Base-by-base conservation (phyloP, 1,140 invertebrate species). In the Calliphora vicina region DNA sequence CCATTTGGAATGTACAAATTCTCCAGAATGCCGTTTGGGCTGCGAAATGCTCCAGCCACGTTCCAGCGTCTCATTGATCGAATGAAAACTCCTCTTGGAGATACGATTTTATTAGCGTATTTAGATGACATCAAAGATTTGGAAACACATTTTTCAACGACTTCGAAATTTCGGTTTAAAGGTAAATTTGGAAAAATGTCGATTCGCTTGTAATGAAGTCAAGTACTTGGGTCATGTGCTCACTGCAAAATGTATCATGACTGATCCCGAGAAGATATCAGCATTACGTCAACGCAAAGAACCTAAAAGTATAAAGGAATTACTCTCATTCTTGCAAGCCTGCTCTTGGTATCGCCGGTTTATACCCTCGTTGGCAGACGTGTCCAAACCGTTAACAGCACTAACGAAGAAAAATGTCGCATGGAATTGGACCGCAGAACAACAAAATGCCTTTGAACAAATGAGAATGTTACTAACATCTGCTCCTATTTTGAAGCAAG, bases 21-120 rank as follows among this genome's bases (percentile, higher is more conserved):
- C 82, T 87, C 84, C 13, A 84, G 90, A 4, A 91, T 92, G 89
- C 88, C 91, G 0, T 91, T 92, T 86, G 91, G 91, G 2, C 82
- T 92, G 1, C 82, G 83, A 13, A 88, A 90, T 72, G 78, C 78
- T 35, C 83, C 83, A 81, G 83, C 83, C 12, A 81, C 83, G 23
- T 83, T 83, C 20, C 78, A 83, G 29, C 80, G 91, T 9, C 27
- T 91, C 1, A 90, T 91, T 2, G 88, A 90, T 81, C 29, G 85
- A 4, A 83, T 91, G 23, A 50, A 76, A 26, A 83, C 57, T 84
- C 82, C 73, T 27, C 26, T 27, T 3, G 71, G 12, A 1, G 71
- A 61, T 8, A 61, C 57, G 6, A 23, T 61, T 2, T 6, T 61
- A 61, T 20, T 23, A 3, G 57, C n/a, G 6, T 61, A 61, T 61